Evolutionary conservation across 1,140 invertebrate species (phyloP).

Genomic region (Littorina saxatilis): DNA sequence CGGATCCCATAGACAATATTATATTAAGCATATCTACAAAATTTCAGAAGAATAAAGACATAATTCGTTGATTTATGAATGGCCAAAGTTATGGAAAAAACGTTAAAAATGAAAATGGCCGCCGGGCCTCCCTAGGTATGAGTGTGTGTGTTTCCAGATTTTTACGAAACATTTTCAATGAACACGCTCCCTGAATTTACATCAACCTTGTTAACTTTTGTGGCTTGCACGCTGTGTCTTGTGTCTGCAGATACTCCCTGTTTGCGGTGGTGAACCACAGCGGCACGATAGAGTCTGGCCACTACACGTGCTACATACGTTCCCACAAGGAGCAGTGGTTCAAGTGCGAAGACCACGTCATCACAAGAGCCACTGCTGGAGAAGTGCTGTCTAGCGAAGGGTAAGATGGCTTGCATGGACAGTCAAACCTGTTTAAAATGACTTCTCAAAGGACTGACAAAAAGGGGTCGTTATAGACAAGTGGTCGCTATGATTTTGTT

Average conservation of each 20-base stretch:
- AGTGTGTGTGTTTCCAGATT: slow-evolving; percentile 5
- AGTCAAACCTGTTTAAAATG: no score
- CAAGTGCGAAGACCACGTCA: slow-evolving; percentile 97
- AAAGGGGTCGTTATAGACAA: no score
- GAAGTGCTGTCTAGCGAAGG: slow-evolving; percentile 97
- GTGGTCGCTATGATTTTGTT: no score
- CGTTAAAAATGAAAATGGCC: neutral
- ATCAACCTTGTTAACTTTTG: no score
- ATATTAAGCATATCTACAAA: no score
- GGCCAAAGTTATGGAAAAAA: no score
- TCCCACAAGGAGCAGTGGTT: slow-evolving; percentile 96
- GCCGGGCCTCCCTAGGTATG: no score
- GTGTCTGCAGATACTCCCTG: slow-evolving; percentile 90
- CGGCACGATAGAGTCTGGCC: slow-evolving; percentile 93
- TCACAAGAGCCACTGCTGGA: slow-evolving; percentile 89
- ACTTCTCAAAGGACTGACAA: neutral
- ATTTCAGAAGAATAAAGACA: no score
- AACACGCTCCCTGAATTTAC: neutral
- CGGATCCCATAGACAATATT: no score
- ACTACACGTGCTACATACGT: slow-evolving; percentile 96
- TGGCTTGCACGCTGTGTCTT: no score
- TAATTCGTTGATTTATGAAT: no score
- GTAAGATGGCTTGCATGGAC: slow-evolving; percentile 77
- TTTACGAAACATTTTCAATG: neutral
- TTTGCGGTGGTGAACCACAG: slow-evolving; percentile 98